Conservation (phyloP, 2,888 invertebrate genomes). For the Agriotes lineatus region DNA sequence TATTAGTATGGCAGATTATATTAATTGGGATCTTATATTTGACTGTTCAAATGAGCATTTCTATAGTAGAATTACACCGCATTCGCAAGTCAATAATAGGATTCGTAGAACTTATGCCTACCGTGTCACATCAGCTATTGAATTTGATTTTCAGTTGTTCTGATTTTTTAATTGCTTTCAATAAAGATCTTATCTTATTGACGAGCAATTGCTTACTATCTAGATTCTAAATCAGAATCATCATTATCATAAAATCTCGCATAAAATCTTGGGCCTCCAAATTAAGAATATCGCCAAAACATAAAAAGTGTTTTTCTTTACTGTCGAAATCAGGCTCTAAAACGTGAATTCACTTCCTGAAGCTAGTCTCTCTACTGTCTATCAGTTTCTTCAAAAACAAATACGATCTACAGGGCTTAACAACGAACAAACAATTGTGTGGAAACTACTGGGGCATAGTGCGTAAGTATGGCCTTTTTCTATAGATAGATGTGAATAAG, state of each 20-base stretch:
- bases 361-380: no score
- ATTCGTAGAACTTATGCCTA: not conserved
- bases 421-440: no score
- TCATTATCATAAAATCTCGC: not conserved
- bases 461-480: no score
- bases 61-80: not conserved
- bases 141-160: slow-evolving; percentile 1
- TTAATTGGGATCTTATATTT: not conserved
- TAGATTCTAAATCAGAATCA: not conserved
- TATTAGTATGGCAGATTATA: not conserved
- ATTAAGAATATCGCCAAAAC: not conserved
- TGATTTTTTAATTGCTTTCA: not conserved
- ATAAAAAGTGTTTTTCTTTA: not conserved
- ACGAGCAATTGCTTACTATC: not conserved
- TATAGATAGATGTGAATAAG: no score
- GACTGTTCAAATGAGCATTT: not conserved
- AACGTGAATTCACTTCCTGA: no score
- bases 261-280: not conserved
- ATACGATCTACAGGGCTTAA: no score
- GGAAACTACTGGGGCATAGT: no score
- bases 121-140: not conserved
- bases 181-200: not conserved
- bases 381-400: no score
- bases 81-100: slow-evolving; percentile 1
- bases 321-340: not conserved